A percentile compares a stretch with the other conserved stretches of the same genome.
These are phyloP conservation scores for Amniataba percoides DNA, from an alignment of 2,797 vertebrate species.

Conservation along the genomic window DNA sequence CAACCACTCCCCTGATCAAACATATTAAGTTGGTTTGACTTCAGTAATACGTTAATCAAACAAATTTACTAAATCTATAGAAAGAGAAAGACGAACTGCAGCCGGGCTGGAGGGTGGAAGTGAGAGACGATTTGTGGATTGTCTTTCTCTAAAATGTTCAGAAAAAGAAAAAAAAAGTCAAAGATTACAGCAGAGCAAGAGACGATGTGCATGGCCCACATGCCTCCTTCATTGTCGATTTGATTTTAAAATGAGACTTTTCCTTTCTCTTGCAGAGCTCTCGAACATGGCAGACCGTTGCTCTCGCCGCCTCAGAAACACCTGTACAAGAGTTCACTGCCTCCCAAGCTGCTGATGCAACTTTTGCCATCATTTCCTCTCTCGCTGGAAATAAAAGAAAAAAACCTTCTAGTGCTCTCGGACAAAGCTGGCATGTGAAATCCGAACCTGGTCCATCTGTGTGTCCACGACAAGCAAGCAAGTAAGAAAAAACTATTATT, in stretches of 20 bases:
- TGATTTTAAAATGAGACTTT: constrained; percentile 46
- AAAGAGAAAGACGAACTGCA: constrained; percentile 13
- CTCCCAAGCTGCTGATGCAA: constrained; percentile 35
- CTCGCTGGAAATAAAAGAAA: background rate
- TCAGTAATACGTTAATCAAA: constrained; percentile 61
- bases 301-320: constrained; percentile 28
- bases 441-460: constrained; percentile 31
- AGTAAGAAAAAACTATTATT: background rate
- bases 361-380: constrained; percentile 9
- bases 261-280: constrained; percentile 38
- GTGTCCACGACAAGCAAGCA: background rate
- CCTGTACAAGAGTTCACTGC: constrained; percentile 21
- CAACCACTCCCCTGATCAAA: constrained; percentile 54
- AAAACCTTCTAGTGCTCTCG: constrained; percentile 14
- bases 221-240: constrained; percentile 19
- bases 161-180: constrained; percentile 17
- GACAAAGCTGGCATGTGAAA: constrained; percentile 12
- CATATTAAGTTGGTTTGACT: constrained; percentile 51
- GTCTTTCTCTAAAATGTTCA: constrained; percentile 17
- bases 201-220: constrained; percentile 24
- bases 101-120: background rate
- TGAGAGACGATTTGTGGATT: constrained; percentile 20
- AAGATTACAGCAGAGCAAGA: constrained; percentile 34
- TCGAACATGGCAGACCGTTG: constrained; percentile 42
- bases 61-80: constrained; percentile 32